Base-by-base conservation (phyloP, 2,888 invertebrate genomes). In the Nowickia ferox region DNA sequence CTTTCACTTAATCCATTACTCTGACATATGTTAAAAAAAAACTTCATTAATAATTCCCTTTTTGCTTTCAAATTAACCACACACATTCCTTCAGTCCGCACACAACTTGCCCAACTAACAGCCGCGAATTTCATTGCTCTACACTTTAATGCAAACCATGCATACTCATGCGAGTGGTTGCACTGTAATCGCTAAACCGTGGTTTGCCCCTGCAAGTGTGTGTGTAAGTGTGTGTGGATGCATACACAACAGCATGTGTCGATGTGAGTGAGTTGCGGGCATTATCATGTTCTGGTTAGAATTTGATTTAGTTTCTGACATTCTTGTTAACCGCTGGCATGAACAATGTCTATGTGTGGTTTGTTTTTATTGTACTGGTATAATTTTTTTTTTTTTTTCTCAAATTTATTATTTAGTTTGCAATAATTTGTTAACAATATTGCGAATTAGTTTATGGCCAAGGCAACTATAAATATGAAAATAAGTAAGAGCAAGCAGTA, bases 261-360 rank as follows among this genome's bases (percentile, higher is more conserved):
- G 40, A 55, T 19, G 19, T 55, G 17, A 22, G 4, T 72, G 40
- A n/a, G 19, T 57, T 51, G 44, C 2, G 30, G 11, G 55, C 48
- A 77, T 71, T 83, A 72, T 76, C 63, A 82, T 82, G 83, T 83
- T 17, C 57, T 77, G 83, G 76, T 83, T 72, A 57, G 59, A 42
- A 55, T 77, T 83, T 83, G 77, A 77, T 83, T 83, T 77, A 77
- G 76, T 83, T 77, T 83, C 71, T 83, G 57, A 77, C 83, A 77
- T 77, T 19, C 59, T 42, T 83, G 77, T 65, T 77, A 77, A 77
- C 66, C 71, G 83, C 55, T 77, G 51, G 46, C 76, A 83, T 77
- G 71, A 83, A 77, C 66, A 77, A 77, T 77, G 65, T 72, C 63
- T 57, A 42, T 22, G 22, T 77, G 83, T 66, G 83, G 72, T 72